Evolutionary conservation across 2,113 vertebrate genomes (phyloP).

Genomic region (Sturnira hondurensis): DNA sequence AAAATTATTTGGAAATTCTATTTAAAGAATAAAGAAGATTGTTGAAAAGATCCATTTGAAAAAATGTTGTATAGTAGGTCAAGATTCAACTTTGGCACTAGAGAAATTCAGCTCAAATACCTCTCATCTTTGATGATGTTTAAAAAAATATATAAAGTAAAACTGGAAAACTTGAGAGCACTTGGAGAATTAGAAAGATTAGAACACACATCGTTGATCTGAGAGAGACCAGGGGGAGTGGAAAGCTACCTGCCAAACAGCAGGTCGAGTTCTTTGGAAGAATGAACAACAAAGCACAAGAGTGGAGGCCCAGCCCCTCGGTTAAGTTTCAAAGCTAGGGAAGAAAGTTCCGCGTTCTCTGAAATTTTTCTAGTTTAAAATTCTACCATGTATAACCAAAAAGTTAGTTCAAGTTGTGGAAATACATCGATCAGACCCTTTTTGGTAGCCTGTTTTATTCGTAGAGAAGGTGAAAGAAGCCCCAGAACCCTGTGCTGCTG

Average conservation of each 20-base stretch:
- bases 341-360: not conserved
- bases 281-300: rapidly evolving
- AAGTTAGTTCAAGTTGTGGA: not conserved
- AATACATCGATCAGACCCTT: not conserved
- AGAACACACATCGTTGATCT: not conserved
- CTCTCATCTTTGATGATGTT: not conserved
- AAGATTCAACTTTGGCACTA: not conserved
- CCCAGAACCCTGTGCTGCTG: not conserved
- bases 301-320: too few species aligned
- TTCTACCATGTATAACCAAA: not conserved
- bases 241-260: not conserved
- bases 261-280: not conserved
- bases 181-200: not conserved
- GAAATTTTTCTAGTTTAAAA: not conserved
- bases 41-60: not conserved
- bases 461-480: not conserved
- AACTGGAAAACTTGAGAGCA: not conserved
- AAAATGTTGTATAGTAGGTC: not conserved
- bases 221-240: not conserved
- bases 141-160: not conserved
- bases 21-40: not conserved
- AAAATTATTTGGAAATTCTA: not conserved
- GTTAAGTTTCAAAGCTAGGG: too few species aligned
- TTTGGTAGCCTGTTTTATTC: not conserved
- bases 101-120: not conserved